These are phyloP conservation scores for Conus ventricosus DNA, from an alignment of 1,140 invertebrate genomes.

Conservation along the genomic window DNA sequence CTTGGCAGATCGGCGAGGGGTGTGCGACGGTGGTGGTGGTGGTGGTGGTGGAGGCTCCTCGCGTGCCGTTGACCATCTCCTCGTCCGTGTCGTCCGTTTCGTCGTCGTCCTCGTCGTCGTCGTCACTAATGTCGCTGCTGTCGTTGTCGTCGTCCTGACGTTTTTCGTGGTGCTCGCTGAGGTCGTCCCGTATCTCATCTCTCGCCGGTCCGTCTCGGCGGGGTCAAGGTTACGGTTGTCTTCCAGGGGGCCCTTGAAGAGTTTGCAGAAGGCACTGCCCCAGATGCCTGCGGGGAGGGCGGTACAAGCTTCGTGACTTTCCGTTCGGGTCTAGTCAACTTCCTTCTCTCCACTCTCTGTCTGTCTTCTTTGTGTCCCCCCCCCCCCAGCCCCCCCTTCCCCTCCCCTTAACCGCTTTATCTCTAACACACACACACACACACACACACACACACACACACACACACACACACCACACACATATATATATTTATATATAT, in stretches of 20 bases:
- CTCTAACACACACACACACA: too few species aligned
- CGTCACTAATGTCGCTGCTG: slow-evolving; percentile 58
- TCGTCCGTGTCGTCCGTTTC: slow-evolving; percentile 17
- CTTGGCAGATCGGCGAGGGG: too few species aligned
- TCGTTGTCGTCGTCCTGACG: slow-evolving; percentile 55
- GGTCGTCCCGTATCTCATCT: slow-evolving; percentile 60
- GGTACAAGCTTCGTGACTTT: too few species aligned
- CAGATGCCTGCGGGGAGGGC: slow-evolving; percentile 71
- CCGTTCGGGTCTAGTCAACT: too few species aligned
- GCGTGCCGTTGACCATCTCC: not conserved
- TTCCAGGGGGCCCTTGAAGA: slow-evolving; percentile 75
- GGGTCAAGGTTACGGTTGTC: slow-evolving; percentile 70
- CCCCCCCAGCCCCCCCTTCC: not conserved
- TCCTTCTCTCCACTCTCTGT: too few species aligned
- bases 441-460: too few species aligned
- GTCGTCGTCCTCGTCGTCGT: slow-evolving; percentile 50
- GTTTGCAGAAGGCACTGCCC: slow-evolving; percentile 77
- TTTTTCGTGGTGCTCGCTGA: slow-evolving; percentile 56
- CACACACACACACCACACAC: too few species aligned
- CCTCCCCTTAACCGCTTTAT: too few species aligned
- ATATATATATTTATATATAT: too few species aligned
- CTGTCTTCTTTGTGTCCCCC: not conserved
- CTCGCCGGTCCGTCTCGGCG: slow-evolving; percentile 73
- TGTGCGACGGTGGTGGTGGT: not conserved
- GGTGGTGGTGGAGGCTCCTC: not conserved